phyloP scores from a whole-genome alignment of 2,797 vertebrate species.

The Myotis pilosus region DNA sequence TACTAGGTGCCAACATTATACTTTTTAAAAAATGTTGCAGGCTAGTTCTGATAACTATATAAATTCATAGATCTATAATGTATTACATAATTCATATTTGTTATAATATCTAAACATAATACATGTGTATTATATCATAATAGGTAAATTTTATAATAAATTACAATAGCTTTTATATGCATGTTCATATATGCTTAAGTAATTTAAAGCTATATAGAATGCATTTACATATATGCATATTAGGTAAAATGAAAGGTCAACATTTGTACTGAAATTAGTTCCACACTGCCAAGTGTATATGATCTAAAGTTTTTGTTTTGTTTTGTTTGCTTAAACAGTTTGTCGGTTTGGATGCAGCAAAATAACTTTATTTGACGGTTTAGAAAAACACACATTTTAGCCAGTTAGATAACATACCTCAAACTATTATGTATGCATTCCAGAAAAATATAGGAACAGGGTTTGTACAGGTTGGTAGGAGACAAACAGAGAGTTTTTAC shows the following conservation, averaged over 20 bases:
- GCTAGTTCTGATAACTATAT: neutral
- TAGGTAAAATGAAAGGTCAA: neutral
- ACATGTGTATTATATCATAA: neutral
- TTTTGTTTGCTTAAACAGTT: neutral
- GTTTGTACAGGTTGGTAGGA: neutral
- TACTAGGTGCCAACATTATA: neutral
- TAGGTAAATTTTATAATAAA: neutral
- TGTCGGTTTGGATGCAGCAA: neutral
- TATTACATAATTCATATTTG: neutral
- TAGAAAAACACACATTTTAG: neutral
- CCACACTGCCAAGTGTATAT: neutral
- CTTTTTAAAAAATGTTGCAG: conserved; percentile 15
- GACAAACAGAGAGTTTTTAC: neutral
- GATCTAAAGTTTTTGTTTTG: neutral
- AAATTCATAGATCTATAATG: neutral
- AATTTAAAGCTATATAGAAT: neutral
- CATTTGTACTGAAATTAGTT: neutral
- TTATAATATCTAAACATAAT: neutral
- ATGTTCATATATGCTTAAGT: neutral
- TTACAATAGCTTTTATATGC: neutral
- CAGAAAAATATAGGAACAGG: neutral
- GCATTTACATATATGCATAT: neutral
- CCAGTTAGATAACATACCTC: neutral
- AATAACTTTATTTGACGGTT: neutral
- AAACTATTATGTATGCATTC: neutral